Evolutionary conservation across 2,113 vertebrate genomes (phyloP), one percentile per base, ranked within the genome.

Genomic region (Lonchura striata): DNA sequence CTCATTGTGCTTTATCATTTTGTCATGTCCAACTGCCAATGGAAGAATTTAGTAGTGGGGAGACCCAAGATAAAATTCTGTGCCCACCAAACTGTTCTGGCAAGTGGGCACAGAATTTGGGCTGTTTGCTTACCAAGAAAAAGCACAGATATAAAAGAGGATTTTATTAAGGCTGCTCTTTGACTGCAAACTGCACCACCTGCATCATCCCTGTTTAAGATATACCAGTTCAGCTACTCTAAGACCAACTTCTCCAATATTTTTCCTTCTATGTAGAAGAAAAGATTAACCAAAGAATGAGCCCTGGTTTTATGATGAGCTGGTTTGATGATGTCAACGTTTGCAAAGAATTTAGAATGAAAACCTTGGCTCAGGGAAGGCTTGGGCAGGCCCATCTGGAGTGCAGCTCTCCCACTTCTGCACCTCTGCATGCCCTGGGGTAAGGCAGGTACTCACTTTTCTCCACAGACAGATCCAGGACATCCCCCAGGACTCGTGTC

Each of bases 381-480:
- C 47, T 74, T 0, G 1, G 25, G 47, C 60, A 46, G 68, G 18
- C 25, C 23, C 30, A n/a, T 11, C 72, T 54, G 54, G 42, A 25
- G 11, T 57, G 81, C 42, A 41, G 17, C 88, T 78, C 76, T 87
- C 53, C 54, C 39, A 54, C 0, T 52, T 33, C 78, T 68, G 53
- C n/a, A 17, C 0, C 56, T 33, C 78, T 68, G 53, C n/a, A 17
- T 2, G 17, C 42, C 42, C 30, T 74, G 46, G 16, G 47, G 65
- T 9, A 11, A 49, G 3, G 22, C 39, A 64, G 49, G 28, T 46
- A 97, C 98, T 97, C 94, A 98, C 98, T 97, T 41, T 98, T 97
- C 50, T 98, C 98, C 5, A 86, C 94, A 86, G 97, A 98, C 21
- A 98, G 87, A 39, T 90, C 86, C 31, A 97, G 95, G 15, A 98